Conservation (phyloP, 2,797 vertebrate species). For the Craterocephalus amniculus region DNA sequence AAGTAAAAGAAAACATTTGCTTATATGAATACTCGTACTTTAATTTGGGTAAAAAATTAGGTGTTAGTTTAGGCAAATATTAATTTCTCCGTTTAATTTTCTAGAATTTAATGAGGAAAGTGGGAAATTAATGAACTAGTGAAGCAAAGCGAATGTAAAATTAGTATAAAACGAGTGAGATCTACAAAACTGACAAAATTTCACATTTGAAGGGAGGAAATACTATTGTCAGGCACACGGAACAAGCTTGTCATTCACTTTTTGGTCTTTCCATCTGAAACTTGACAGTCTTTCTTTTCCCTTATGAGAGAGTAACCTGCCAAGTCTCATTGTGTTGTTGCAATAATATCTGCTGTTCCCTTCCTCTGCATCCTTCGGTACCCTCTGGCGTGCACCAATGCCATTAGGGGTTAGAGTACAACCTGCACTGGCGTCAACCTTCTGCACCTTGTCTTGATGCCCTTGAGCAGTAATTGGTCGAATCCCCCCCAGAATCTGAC, state of each 20-base stretch:
- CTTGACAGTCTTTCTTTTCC: slow-evolving; percentile 39
- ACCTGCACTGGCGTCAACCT: slow-evolving; percentile 59
- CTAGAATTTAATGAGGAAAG: background rate
- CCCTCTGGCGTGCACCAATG: slow-evolving; percentile 52
- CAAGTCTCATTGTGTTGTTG: slow-evolving; percentile 58
- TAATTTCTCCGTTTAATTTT: background rate
- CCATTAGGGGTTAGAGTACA: slow-evolving; percentile 65
- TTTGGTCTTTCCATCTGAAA: slow-evolving; percentile 10
- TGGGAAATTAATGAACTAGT: background rate
- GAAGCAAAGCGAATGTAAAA: background rate
- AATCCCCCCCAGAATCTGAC: slow-evolving; percentile 78
- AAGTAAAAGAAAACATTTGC: background rate
- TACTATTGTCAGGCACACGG: slow-evolving; percentile 4
- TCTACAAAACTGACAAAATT: background rate
- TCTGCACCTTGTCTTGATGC: slow-evolving; percentile 75
- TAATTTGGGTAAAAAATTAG: background rate
- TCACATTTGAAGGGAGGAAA: background rate
- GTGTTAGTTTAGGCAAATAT: background rate
- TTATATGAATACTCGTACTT: background rate
- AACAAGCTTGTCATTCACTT: slow-evolving; percentile 28
- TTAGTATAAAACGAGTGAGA: background rate
- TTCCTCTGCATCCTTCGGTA: slow-evolving; percentile 51
- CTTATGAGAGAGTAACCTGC: slow-evolving; percentile 64
- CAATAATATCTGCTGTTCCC: slow-evolving; percentile 56
- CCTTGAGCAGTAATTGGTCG: slow-evolving; percentile 82